phyloP scores from a whole-genome alignment of 2,888 invertebrate species.

The Hyles lineata region DNA sequence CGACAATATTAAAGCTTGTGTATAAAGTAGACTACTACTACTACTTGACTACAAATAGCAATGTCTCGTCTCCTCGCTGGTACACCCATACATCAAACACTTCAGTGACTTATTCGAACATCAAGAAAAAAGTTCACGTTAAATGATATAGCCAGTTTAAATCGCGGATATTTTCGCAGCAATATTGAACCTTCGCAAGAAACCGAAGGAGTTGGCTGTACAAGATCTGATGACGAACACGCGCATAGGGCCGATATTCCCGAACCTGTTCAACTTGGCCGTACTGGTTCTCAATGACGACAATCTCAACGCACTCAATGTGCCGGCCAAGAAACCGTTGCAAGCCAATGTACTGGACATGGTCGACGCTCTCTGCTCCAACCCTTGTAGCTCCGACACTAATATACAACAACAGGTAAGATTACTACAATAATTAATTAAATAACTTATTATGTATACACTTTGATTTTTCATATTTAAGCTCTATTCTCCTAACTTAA shows the following conservation, averaged over 20 bases:
- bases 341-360: slow-evolving; percentile 82
- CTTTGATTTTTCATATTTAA: neutral
- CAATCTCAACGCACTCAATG: slow-evolving; percentile 77
- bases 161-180: slow-evolving; percentile 51
- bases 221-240: slow-evolving; percentile 84
- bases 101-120: too few relatives aligned
- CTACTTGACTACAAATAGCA: too few relatives aligned
- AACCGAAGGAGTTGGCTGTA: slow-evolving; percentile 82
- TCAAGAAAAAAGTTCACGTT: neutral
- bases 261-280: slow-evolving; percentile 85
- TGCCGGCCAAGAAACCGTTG: slow-evolving; percentile 75
- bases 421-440: slow-evolving; percentile 5
- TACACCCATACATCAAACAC: too few relatives aligned
- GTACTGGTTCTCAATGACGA: slow-evolving; percentile 85
- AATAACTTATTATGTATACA: neutral
- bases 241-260: slow-evolving; percentile 84
- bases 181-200: slow-evolving; percentile 80
- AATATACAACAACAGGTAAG: slow-evolving; percentile 85
- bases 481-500: too few relatives aligned
- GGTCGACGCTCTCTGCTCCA: slow-evolving; percentile 84
- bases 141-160: neutral
- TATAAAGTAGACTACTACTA: too few relatives aligned
- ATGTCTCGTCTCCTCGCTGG: too few relatives aligned
- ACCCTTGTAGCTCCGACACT: slow-evolving; percentile 82
- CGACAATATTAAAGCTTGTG: too few relatives aligned